Base-by-base conservation (phyloP, 2,113 vertebrate species). In the Syngnathus typhle region DNA sequence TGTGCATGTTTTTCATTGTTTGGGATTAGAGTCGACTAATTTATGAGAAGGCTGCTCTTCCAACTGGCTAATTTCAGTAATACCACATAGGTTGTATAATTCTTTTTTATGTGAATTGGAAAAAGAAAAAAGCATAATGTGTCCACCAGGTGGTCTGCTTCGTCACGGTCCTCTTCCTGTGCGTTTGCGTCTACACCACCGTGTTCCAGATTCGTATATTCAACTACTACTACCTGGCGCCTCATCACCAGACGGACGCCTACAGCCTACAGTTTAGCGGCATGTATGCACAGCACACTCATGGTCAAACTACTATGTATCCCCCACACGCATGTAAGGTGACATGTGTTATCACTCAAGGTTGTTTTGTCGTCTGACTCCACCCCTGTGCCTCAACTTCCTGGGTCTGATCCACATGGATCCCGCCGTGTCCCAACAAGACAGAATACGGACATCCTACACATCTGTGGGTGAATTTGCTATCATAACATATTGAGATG, bases 181-280 rank as follows among this genome's bases (percentile, higher is more conserved):
- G 95, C 68, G 92, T 94, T 77, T 98, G 95, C 69, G 93, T 96
- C 77, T 98, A 97, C 82, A 96, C 94, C 69, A 97, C 95, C 6
- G 95, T 98, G 72, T 98, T 98, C 91, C 90, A 91, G 67, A 97
- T 98, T 73, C 90, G 95, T 63, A 89, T 98, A 27, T 98, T 98
- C 88, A 96, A 98, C 85, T 97, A 96, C 81, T 98, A 96, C 27
- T 91, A 95, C 80, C 91, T 98, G 85, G 94, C 93, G 49, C 93
- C 95, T 7, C 94, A 96, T 86, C 96, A 98, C 74, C 96, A 98
- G 84, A 98, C 96, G 1, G 95, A 98, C 70, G 94, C 94, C 1
- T 97, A 98, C 81, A 98, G 95, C 84, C 92, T 98, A 69, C 95
- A 94, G 85, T 97, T 98, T 84, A 98, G 95, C 71, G 95, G 95